Evolutionary conservation across 2,888 invertebrate genomes (phyloP), one percentile per base, ranked within the genome.

Genomic region (Volucella zonaria): DNA sequence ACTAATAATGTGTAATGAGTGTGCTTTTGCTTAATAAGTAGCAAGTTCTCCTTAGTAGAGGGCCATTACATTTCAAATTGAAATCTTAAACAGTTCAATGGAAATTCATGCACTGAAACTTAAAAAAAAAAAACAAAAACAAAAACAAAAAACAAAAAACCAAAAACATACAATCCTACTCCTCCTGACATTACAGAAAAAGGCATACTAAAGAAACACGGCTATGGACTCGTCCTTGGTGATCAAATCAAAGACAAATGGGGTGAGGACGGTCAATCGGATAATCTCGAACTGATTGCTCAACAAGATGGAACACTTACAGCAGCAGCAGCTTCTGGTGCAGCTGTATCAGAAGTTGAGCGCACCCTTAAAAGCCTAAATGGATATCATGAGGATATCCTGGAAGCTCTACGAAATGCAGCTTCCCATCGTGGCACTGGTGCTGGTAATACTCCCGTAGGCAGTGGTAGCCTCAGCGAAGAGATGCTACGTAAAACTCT

Each of bases 351-450:
- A 1, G 96, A 96, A 88, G 96, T 96, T 91, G 97, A 97, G 90
- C 94, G 97, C 88, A 97, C 96, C 62, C 93, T 97, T n/a, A 96
- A 96, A 93, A 96, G 96, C 82, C 93, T 97, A 54, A 97, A 97
- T 90, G 97, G 97, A 52, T 98, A 98, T 92, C 97, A 97, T 92
- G 97, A 97, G 90, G 96, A 97, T 90, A 96, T 98, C 89, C 93
- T 98, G 88, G 97, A 97, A 91, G 97, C 97, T n/a, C 92, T 98
- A 88, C 95, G 97, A 88, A 96, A 95, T 87, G 97, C 97, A 11
- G 96, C 96, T 31, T 93, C 93, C 52, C 96, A 96, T 89, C 94
- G 95, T 14, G 92, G 95, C 90, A 91, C 95, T 89, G 94, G 94
- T 62, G 92, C 93, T 59, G 92, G 93, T 54, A 93, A 94, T 58